Evolutionary conservation across 2,797 vertebrate species (phyloP).

Genomic region (Tauraco hartlaubi): DNA sequence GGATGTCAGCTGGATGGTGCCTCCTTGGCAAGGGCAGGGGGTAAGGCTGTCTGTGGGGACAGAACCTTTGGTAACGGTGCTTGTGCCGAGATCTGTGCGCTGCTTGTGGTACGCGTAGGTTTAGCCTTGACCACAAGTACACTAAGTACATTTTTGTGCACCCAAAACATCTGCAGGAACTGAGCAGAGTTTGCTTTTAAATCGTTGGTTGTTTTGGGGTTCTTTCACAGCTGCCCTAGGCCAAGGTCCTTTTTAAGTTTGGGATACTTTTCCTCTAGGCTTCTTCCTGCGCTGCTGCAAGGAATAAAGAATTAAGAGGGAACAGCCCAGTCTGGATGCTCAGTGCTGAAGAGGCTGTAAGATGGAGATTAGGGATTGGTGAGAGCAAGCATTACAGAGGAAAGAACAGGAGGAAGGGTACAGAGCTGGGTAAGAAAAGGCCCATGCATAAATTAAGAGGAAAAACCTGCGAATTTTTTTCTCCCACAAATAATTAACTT

Average conservation of each 20-base stretch:
- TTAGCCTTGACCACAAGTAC: not conserved
- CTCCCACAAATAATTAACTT: conserved; percentile 36
- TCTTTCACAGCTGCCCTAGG: not conserved
- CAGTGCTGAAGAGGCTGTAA: not conserved
- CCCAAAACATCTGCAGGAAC: not conserved
- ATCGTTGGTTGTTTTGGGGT: not conserved
- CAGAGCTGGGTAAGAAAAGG: not conserved
- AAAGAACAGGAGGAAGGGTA: not conserved
- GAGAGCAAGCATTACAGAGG: not conserved
- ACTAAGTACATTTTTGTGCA: not conserved
- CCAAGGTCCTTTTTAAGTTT: not conserved
- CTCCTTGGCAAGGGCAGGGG: not conserved
- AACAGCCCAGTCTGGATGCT: not conserved
- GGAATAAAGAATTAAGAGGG: not conserved
- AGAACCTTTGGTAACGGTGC: not conserved
- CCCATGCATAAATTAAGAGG: not conserved
- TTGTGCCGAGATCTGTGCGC: not conserved
- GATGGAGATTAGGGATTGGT: not conserved
- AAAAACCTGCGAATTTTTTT: not conserved
- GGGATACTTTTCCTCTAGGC: not conserved
- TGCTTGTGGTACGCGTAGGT: accelerated
- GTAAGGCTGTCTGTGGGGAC: not conserved
- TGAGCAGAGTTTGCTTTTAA: not conserved
- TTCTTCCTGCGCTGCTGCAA: not conserved
- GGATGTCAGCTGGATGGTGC: not conserved